phyloP scores from a whole-genome alignment of 2,888 invertebrate genomes.

The Patella pellucida region DNA sequence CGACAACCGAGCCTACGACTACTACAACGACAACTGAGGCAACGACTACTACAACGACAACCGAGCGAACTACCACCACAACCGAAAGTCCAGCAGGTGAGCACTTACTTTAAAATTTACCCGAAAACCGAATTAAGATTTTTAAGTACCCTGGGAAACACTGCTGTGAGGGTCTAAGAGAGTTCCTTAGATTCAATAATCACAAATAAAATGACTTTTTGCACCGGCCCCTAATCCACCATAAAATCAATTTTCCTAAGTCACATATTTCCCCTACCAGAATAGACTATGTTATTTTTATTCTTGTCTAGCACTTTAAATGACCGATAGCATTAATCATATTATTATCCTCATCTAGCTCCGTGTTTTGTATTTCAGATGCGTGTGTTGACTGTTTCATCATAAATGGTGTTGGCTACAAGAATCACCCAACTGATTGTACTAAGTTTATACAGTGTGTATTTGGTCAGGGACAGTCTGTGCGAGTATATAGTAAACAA shows the following conservation, averaged over 20 bases:
- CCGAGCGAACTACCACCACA: background rate
- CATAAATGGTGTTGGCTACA: conserved; percentile 41
- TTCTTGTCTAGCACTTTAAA: background rate
- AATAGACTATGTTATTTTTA: background rate
- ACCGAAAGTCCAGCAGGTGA: background rate
- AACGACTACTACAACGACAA: background rate
- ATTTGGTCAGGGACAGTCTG: conserved; percentile 26
- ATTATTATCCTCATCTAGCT: no score
- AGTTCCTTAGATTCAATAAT: no score
- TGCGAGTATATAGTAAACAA: conserved; percentile 27
- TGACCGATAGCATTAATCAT: no score
- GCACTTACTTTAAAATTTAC: background rate
- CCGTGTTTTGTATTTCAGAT: conserved; percentile 18
- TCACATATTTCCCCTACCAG: background rate
- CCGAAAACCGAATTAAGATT: no score
- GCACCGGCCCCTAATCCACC: no score
- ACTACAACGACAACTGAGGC: background rate
- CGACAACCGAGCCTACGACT: background rate
- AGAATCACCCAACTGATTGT: conserved; percentile 36
- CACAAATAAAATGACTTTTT: no score
- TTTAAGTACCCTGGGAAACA: no score
- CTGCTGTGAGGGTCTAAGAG: no score
- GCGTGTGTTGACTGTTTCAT: conserved; percentile 35
- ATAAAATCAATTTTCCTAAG: no score
- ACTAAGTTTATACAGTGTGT: conserved; percentile 38